Percentiles rank a stretch among this genome's conserved stretches.
Conservation (phyloP, 2,797 vertebrate species). For the Acanthornis magna region DNA sequence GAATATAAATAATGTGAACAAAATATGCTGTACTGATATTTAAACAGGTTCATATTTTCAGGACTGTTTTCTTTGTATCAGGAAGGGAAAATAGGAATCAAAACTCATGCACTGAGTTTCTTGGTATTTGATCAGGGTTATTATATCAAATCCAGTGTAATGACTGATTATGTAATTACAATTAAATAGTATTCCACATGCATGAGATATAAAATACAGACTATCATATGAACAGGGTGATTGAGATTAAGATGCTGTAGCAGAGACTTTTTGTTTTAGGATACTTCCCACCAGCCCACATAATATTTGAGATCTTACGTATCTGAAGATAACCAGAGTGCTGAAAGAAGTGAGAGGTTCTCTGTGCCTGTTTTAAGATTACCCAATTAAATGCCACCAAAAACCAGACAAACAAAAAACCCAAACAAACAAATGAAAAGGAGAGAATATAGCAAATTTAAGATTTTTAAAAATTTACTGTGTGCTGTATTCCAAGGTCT, state of each 20-base stretch:
- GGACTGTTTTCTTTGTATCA: background rate
- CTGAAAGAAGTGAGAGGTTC: background rate
- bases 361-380: background rate
- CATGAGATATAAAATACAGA: background rate
- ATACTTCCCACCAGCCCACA: background rate
- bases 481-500: background rate
- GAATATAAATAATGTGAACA: conserved; percentile 2
- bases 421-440: background rate
- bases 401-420: background rate
- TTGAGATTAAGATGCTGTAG: background rate
- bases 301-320: background rate
- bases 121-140: background rate
- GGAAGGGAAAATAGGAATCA: background rate
- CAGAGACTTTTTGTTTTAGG: background rate
- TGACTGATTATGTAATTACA: background rate
- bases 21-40: background rate
- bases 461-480: background rate
- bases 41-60: conserved; percentile 30
- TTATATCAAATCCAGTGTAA: background rate
- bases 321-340: background rate
- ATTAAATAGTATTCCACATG: background rate
- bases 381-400: background rate
- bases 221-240: background rate
- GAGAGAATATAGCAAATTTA: background rate
- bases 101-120: background rate